Base-by-base conservation (phyloP, 2,888 invertebrate species). In the Lamellibrachia columna region DNA sequence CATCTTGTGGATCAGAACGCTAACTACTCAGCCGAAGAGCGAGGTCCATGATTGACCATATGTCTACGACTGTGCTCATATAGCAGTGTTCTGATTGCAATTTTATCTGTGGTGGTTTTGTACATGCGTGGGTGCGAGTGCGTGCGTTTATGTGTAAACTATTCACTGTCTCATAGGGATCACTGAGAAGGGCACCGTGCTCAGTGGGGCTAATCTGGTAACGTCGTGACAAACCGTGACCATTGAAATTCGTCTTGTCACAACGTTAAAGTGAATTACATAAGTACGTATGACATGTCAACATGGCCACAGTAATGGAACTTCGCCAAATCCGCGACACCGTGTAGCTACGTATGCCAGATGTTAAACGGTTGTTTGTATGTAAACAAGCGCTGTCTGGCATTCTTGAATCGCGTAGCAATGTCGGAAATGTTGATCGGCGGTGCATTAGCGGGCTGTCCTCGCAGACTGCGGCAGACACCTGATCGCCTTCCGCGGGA, bases 361-460 rank as follows among this genome's bases (percentile, higher is more conserved):
- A 75, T 75, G 75, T 75, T 75, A 22, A 11, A 6, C 22, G 75
- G 75, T 75, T 75, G 75, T 75, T 75, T 75, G 75, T 75, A 75
- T 75, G 75, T 75, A 75, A 75, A 75, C 75, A 75, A 11, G 75
- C 75, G 2, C 22, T 75, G 75, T 75, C 75, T 75, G 11, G 75
- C 75, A 75, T 75, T 75, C 75, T 75, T 75, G 75, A 75, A 75
- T n/a, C 22, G 22, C 75, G 75, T 75, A 75, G 75, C 75, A n/a
- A 75, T 75, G 75, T 75, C 75, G 75, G 75, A 75, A 75, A 75
- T 75, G 75, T 75, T 22, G 75, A 75, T 75, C 22, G 75, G 75
- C 22, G 75, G 75, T 22, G 22, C 75, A 75, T 75, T 75, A 75
- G 75, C 75, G 75, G 15, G 22, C 40, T 40, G 40, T 40, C n/a